Evolutionary conservation across 2,888 invertebrate genomes (phyloP).

Genomic region (Hirtodrosophila histrioides): DNA sequence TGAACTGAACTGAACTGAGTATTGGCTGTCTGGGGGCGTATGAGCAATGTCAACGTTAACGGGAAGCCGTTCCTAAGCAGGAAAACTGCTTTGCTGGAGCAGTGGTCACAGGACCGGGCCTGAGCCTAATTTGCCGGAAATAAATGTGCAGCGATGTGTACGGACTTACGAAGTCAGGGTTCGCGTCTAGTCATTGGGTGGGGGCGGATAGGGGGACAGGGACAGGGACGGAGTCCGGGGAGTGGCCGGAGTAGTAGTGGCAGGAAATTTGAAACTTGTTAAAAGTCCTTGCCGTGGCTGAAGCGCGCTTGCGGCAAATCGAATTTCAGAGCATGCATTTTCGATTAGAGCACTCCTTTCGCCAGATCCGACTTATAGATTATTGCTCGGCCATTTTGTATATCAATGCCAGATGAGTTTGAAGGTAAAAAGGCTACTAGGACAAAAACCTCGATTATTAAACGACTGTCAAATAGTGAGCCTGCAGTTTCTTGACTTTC

Average conservation of each 20-base stretch:
- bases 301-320: conserved; percentile 58
- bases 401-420: conserved; percentile 32
- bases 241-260: conserved; percentile 19
- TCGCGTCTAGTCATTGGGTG: conserved; percentile 25
- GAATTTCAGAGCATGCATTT: conserved; percentile 55
- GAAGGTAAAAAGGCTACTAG: no score
- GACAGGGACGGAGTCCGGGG: not conserved
- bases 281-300: conserved; percentile 36
- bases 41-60: conserved; percentile 54
- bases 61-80: conserved; percentile 56
- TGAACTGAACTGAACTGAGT: conserved; percentile 20
- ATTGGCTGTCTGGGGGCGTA: conserved; percentile 47
- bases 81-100: conserved; percentile 33
- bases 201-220: no score
- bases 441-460: no score
- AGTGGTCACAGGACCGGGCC: conserved; percentile 10
- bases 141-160: conserved; percentile 77
- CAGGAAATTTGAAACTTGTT: conserved; percentile 75
- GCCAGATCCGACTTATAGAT: conserved; percentile 21
- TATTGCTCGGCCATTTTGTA: conserved; percentile 32
- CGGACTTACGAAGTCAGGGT: conserved; percentile 58
- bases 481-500: no score
- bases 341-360: conserved; percentile 26
- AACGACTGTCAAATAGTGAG: no score
- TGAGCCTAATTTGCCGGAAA: conserved; percentile 77